phyloP scores from a whole-genome alignment of 2,113 vertebrate genomes.

The Nerophis ophidion region DNA sequence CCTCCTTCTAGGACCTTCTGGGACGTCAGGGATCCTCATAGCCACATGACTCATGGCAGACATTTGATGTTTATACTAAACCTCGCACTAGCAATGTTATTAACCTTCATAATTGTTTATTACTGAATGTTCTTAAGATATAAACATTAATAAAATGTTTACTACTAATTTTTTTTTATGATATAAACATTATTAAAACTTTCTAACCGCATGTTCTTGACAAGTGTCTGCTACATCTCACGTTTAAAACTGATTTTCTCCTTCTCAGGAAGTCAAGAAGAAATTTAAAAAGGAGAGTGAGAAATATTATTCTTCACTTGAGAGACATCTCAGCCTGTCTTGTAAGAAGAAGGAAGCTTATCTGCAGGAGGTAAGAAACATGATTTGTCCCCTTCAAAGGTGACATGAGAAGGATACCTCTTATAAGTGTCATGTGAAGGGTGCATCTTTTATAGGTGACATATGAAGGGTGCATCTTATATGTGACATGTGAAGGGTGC shows the following conservation, averaged over 20 bases:
- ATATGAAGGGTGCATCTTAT: no score
- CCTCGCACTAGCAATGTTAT: no score
- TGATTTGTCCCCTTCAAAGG: no score
- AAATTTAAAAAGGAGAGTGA: slow-evolving; percentile 96
- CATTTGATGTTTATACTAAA: no score
- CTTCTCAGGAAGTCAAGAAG: slow-evolving; percentile 87
- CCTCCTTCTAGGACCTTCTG: slow-evolving; percentile 18
- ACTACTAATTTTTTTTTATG: neutral
- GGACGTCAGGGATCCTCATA: slow-evolving; percentile 7
- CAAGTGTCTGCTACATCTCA: slow-evolving; percentile 30
- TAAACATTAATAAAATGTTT: neutral
- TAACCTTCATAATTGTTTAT: no score
- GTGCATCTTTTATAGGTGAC: no score
- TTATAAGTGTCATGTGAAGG: no score
- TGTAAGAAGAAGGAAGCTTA: slow-evolving; percentile 93
- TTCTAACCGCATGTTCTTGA: neutral
- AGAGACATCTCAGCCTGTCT: slow-evolving; percentile 90
- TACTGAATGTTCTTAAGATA: no score
- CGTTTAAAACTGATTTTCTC: neutral
- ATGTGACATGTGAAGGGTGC: no score
- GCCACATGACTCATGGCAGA: no score
- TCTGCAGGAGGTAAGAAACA: slow-evolving; percentile 84
- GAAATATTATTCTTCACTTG: slow-evolving; percentile 91
- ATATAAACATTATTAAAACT: neutral
- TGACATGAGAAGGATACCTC: no score